phyloP scores from a whole-genome alignment of 2,113 vertebrate species.

The Syngnathoides biaculeatus region DNA sequence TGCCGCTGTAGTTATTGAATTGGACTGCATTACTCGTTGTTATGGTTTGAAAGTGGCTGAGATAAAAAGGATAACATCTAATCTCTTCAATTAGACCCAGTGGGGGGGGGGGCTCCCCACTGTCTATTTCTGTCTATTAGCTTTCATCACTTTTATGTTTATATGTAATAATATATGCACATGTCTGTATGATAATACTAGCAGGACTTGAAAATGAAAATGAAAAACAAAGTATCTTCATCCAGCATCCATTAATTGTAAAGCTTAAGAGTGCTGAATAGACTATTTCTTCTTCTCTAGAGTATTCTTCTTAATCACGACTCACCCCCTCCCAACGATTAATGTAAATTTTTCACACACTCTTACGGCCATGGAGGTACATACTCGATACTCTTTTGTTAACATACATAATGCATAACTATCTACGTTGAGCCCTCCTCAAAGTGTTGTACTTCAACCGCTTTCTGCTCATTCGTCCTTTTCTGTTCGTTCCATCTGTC shows the following conservation, averaged over 20 bases:
- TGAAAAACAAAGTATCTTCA: background rate
- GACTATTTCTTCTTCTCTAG: background rate
- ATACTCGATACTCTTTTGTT: constrained; percentile 46
- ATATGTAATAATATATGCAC: background rate
- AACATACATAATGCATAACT: constrained; percentile 57
- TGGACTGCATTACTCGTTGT: constrained; percentile 60
- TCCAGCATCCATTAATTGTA: constrained; percentile 29
- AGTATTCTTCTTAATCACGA: constrained; percentile 26
- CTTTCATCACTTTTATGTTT: background rate
- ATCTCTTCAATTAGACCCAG: constrained; percentile 72
- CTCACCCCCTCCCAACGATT: constrained; percentile 22
- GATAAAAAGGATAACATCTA: constrained; percentile 71
- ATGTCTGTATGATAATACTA: background rate
- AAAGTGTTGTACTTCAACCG: constrained; percentile 51
- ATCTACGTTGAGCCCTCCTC: constrained; percentile 43
- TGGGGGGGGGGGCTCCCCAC: constrained; percentile 48
- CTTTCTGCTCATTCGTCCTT: constrained; percentile 43
- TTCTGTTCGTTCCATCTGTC: constrained; percentile 27
- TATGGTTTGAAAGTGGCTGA: constrained; percentile 67
- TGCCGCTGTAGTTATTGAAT: constrained; percentile 61
- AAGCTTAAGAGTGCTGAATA: constrained; percentile 4
- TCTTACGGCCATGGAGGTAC: constrained; percentile 43
- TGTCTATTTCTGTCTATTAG: constrained; percentile 33
- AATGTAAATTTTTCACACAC: constrained; percentile 39
- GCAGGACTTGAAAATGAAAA: background rate